phyloP scores from a whole-genome alignment of 1,140 invertebrate genomes.

The Macrostomum lignano region DNA sequence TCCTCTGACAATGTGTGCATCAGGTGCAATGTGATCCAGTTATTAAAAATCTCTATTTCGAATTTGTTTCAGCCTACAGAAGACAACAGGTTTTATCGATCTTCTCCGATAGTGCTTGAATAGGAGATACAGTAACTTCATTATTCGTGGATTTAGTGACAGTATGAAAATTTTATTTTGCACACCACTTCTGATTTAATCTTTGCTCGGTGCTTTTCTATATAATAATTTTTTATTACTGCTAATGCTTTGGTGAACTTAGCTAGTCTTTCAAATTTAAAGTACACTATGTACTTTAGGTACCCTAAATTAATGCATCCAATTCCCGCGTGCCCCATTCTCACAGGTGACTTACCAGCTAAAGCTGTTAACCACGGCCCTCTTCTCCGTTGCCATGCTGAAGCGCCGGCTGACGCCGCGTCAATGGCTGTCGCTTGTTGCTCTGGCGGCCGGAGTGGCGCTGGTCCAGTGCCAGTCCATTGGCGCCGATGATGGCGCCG shows the following conservation, averaged over 20 bases:
- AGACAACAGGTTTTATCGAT: no score
- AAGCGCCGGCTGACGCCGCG: conserved; percentile 38
- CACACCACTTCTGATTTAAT: no score
- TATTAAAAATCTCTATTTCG: no score
- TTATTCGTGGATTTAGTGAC: no score
- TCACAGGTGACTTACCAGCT: conserved; percentile 49
- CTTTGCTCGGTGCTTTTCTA: background rate
- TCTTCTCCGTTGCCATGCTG: conserved; percentile 75
- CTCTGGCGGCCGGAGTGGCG: conserved; percentile 56
- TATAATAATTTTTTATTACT: background rate
- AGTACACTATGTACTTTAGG: background rate
- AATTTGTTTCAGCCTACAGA: no score
- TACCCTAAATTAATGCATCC: background rate
- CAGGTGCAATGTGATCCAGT: no score
- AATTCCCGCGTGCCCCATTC: background rate
- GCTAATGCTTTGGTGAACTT: background rate
- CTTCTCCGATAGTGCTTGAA: no score
- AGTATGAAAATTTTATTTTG: no score
- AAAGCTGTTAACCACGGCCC: conserved; percentile 84
- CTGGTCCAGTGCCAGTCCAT: conserved; percentile 17
- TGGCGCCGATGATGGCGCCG: background rate
- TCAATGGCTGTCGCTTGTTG: conserved; percentile 59
- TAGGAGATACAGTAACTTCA: no score
- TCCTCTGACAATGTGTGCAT: no score
- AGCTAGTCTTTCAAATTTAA: background rate